Conservation (phyloP, 2,888 invertebrate genomes). For the Eupithecia insigniata region DNA sequence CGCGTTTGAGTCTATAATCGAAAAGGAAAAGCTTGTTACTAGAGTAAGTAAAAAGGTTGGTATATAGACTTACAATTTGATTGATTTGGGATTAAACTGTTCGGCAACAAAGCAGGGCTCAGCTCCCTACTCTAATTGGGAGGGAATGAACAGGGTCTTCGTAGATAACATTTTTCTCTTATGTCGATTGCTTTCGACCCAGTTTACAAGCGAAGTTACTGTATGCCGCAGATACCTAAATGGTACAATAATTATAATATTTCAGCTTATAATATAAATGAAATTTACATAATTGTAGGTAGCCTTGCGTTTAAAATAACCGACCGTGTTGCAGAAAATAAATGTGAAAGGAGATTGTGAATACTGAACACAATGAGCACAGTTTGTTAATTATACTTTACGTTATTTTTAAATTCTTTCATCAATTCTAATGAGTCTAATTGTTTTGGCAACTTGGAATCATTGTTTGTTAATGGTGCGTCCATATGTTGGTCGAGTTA, state of each 20-base stretch:
- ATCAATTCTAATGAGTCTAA: not conserved
- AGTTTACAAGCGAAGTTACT: conserved; percentile 8
- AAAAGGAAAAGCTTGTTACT: conserved; percentile 10
- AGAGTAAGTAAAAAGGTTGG: conserved; percentile 13
- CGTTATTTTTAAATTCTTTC: conserved; percentile 8
- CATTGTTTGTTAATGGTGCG: not conserved
- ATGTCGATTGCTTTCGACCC: not conserved
- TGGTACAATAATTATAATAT: conserved; percentile 26
- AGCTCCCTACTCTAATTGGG: conserved; percentile 7
- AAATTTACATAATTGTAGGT: conserved; percentile 34
- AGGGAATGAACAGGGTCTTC: conserved; percentile 1
- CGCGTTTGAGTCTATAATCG: not conserved
- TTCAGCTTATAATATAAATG: conserved; percentile 26
- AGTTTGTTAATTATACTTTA: conserved; percentile 5
- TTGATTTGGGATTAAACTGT: conserved; percentile 18
- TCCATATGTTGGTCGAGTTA: not conserved
- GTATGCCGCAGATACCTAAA: conserved; percentile 21
- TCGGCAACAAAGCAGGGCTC: conserved; percentile 11
- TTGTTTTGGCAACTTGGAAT: not conserved
- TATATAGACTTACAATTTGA: conserved; percentile 7
- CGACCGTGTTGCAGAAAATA: conserved; percentile 36
- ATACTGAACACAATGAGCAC: conserved; percentile 16
- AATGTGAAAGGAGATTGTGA: conserved; percentile 36
- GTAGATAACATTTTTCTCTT: conserved; percentile 8
- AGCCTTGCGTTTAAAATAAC: conserved; percentile 35